phyloP scores from a whole-genome alignment of 2,888 invertebrate genomes.

The Parthenolecanium corni region DNA sequence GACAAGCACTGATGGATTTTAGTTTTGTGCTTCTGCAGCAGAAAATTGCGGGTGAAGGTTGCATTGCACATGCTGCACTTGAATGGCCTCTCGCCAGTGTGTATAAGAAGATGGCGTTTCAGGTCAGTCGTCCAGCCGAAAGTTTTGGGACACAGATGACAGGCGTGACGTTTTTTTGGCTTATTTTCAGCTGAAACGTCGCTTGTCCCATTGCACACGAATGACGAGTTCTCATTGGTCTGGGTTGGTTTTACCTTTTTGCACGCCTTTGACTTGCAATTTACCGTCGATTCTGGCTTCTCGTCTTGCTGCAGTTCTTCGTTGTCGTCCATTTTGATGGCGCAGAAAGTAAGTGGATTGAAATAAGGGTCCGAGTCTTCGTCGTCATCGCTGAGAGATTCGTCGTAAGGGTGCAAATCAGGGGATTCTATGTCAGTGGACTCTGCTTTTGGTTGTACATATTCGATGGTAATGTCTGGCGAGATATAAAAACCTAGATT shows the following conservation, averaged over 20 bases:
- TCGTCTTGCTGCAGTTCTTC: not conserved
- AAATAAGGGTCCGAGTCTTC: constrained; percentile 34
- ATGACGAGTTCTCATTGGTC: constrained; percentile 23
- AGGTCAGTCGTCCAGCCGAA: constrained; percentile 42
- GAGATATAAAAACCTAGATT: not conserved
- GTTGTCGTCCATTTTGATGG: constrained; percentile 36
- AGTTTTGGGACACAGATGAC: constrained; percentile 38
- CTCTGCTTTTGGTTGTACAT: not conserved
- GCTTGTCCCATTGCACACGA: constrained; percentile 14
- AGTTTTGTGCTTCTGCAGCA: constrained; percentile 39
- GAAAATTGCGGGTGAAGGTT: constrained; percentile 40
- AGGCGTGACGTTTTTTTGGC: constrained; percentile 36
- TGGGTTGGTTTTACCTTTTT: not conserved
- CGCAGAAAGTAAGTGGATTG: constrained; percentile 37
- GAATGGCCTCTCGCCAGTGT: constrained; percentile 40
- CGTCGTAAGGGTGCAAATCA: no score
- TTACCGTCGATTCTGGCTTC: not conserved
- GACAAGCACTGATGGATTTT: constrained; percentile 36
- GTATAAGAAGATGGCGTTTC: constrained; percentile 40
- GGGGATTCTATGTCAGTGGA: not conserved
- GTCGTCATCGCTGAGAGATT: no score
- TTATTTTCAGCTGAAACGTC: constrained; percentile 29
- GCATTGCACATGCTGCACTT: constrained; percentile 38
- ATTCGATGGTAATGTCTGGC: constrained; percentile 1
- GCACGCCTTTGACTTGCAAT: not conserved